Evolutionary conservation across 2,888 invertebrate species (phyloP), one percentile per base, ranked within the genome.

Genomic region (Netelia melanura): DNA sequence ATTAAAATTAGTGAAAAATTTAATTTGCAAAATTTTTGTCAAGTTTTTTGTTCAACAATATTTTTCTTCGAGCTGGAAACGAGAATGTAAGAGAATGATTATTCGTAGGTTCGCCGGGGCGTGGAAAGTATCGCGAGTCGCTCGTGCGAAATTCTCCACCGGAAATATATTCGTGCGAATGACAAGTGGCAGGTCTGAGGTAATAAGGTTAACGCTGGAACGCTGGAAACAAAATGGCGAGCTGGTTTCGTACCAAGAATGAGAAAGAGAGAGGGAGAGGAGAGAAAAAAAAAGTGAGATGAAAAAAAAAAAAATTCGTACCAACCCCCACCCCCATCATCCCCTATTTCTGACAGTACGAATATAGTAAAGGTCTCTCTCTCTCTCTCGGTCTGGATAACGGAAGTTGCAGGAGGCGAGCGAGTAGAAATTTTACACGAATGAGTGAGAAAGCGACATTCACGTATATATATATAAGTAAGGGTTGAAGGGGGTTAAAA

Each of bases 171-270:
- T 77, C 82, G 78, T 82, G 82, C 81, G 86, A 86, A 85, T 86
- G 86, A 86, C 86, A 86, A 87, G 87, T 87, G 86, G 82, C 85
- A 86, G 86, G 74, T 72, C 85, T 78, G 38, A 6, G 38, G 82
- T 87, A 86, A 88, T 84, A 87, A 87, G 86, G 87, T 86, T 82
- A 84, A 52, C 65, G 77, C 54, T n/a, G 65, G 54, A 77, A 81
- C 48, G 67, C 61, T 64, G 44, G 79, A 82, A 77, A 81, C 82
- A 83, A 83, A 85, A 85, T 85, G 85, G 83, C 81, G 64, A 72
- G 58, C 78, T 76, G 64, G 78, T 72, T 54, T 52, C 62, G 80
- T 80, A 38, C 38, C 1, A 6, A 38, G 38, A 38, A 38, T 38
- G 38, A 38, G 6, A 38, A 6, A 38, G 38, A 38, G 38, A 38